Base-by-base conservation (phyloP, 2,797 vertebrate genomes). In the Siniperca scherzeri region DNA sequence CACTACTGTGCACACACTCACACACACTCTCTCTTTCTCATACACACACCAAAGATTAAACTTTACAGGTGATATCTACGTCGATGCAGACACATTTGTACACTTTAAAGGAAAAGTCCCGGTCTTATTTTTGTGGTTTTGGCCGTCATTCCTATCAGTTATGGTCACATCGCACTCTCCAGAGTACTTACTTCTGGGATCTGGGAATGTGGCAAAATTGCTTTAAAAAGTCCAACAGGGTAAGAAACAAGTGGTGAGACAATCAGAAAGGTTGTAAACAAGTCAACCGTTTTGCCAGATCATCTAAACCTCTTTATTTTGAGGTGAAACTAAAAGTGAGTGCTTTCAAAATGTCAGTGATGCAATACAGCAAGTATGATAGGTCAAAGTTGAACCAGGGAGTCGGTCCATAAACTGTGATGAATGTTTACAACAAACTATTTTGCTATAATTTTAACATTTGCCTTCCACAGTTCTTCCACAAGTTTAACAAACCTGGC, bases 1-100 rank as follows among this genome's bases (percentile, higher is more conserved):
- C 89, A 42, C 77, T 67, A 85, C 81, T 83, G 74, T 84, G 87
- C 74, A 86, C 83, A 90, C 88, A 88, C n/a, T 71, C 59, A 60
- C 57, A 60, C 17, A 50, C 48, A 22, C 52, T 1, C 1, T 5
- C 48, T 50, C 17, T 69, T 7, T 68, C 12, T 52, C 33, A 33
- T 6, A 70, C 83, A 71, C 62, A 72, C 65, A 71, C 77, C 4
- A 44, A 80, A 72, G 25, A 76, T 69, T 53, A 33, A 80, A 61
- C 70, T 89, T 69, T 50, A 53, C 61, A 67, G 62, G n/a, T 72
- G 55, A 42, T 40, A 7, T 71, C 46, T 69, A n/a, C n/a, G 1
- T 5, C 4, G 22, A 40, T 27, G 21, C 25, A 61, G 25, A 61
- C 64, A 48, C 13, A 59, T 57, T 22, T 48, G 57, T 9, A 14